A percentile compares a stretch with the other conserved stretches of the same genome.
Evolutionary conservation across 2,888 invertebrate species (phyloP).

Genomic region (Microchrysa polita): DNA sequence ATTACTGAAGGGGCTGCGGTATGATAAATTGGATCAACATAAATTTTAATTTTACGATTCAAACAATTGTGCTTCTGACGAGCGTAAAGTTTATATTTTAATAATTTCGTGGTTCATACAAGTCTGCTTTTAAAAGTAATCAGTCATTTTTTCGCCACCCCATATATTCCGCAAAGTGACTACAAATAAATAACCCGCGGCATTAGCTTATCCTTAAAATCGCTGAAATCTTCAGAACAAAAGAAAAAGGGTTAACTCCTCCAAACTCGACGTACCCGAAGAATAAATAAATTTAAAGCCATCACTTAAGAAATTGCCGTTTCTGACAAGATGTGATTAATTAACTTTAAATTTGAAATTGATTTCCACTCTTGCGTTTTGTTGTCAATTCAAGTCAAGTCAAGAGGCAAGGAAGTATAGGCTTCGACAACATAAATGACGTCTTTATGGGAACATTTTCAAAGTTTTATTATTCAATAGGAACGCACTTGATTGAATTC

Average conservation of each 20-base stretch:
- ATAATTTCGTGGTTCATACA: constrained; percentile 19
- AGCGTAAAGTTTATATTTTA: constrained; percentile 16
- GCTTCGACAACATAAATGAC: constrained; percentile 9
- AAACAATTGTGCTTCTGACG: background rate
- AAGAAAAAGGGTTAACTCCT: constrained; percentile 37
- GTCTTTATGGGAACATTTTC: constrained; percentile 30
- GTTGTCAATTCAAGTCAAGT: too few relatives aligned
- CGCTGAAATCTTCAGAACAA: background rate
- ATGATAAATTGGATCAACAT: constrained; percentile 10
- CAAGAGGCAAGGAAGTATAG: background rate
- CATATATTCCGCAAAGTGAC: too few relatives aligned
- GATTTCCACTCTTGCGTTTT: constrained; percentile 4
- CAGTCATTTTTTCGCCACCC: constrained; percentile 20
- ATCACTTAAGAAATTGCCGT: background rate
- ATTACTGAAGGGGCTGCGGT: constrained; percentile 12
- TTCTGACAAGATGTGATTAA: constrained; percentile 38
- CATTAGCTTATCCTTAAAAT: background rate
- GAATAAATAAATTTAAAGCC: too few relatives aligned
- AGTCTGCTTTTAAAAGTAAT: constrained; percentile 7
- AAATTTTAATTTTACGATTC: constrained; percentile 35
- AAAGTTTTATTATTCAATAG: constrained; percentile 7
- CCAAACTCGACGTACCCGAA: background rate
- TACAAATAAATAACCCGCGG: background rate
- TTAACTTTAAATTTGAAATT: constrained; percentile 38
- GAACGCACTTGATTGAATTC: constrained; percentile 35